Percentiles rank a stretch among this genome's conserved stretches.
phyloP scores from a whole-genome alignment of 2,797 vertebrate species.

The Sphenopsis melanotis region DNA sequence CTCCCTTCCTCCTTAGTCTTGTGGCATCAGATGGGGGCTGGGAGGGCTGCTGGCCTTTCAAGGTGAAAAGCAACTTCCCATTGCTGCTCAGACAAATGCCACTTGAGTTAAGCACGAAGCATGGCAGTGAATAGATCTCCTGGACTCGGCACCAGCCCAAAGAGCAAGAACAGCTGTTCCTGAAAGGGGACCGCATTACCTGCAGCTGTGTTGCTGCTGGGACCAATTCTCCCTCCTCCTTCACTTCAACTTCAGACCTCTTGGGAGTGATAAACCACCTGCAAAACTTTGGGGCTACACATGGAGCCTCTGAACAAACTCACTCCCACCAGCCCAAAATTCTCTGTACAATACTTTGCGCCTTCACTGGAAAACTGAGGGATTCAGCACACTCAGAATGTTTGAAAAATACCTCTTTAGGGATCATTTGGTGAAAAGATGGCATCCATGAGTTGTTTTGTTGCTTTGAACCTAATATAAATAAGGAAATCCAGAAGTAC shows the following conservation, averaged over 20 bases:
- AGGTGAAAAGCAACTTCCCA: not conserved
- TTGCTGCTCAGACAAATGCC: not conserved
- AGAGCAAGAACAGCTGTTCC: not conserved
- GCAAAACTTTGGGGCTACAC: not conserved
- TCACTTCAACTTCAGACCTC: not conserved
- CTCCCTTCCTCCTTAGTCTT: not conserved
- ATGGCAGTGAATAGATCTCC: not conserved
- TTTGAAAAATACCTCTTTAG: not conserved
- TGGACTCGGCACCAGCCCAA: not conserved
- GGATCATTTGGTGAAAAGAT: not conserved
- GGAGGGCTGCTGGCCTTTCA: not conserved
- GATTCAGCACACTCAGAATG: not conserved
- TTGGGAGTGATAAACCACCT: not conserved
- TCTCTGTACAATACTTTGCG: not conserved
- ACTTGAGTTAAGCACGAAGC: rapidly evolving
- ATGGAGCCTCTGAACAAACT: not conserved
- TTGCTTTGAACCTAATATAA: not conserved
- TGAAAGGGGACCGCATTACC: not conserved
- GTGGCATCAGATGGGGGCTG: not conserved
- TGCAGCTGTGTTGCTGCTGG: not conserved
- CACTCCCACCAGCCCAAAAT: not conserved
- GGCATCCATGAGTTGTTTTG: not conserved
- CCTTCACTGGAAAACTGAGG: not conserved
- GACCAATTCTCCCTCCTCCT: not conserved
- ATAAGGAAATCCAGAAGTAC: not conserved